These are phyloP conservation scores for Neodiprion pinetum DNA, from an alignment of 1,140 invertebrate species.

Conservation along the genomic window DNA sequence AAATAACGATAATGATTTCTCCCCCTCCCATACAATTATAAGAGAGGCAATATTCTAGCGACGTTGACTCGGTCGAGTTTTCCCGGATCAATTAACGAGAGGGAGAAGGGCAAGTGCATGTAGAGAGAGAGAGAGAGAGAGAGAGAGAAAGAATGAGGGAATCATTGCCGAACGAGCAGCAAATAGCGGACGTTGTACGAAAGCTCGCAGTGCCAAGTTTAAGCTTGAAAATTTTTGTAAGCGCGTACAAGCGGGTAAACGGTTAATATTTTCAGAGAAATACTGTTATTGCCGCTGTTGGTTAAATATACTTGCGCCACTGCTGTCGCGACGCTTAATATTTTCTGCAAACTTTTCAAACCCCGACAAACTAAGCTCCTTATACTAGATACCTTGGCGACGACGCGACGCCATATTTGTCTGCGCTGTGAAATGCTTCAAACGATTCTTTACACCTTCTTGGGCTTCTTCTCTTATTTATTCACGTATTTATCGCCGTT, in stretches of 20 bases:
- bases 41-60: not conserved
- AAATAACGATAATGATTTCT: not conserved
- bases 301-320: too few species aligned
- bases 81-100: slow-evolving; percentile 42
- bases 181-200: too few species aligned
- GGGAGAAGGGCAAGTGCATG: too few species aligned
- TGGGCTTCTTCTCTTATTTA: slow-evolving; percentile 43
- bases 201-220: not conserved
- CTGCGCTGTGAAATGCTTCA: slow-evolving; percentile 39
- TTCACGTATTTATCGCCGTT: not conserved
- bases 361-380: slow-evolving; percentile 27
- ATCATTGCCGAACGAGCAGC: too few species aligned
- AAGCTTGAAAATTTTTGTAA: not conserved
- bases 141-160: too few species aligned
- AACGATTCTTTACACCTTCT: slow-evolving; percentile 44
- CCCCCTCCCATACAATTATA: not conserved
- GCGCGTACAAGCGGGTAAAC: slow-evolving; percentile 5
- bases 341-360: slow-evolving; percentile 47
- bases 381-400: not conserved
- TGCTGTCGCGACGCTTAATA: slow-evolving; percentile 32
- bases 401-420: slow-evolving; percentile 25
- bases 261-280: slow-evolving; percentile 55
- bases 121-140: too few species aligned
- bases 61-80: not conserved
- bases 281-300: slow-evolving; percentile 51